Base-by-base conservation (phyloP, 2,113 vertebrate species). In the Plecturocebus donacophilus region DNA sequence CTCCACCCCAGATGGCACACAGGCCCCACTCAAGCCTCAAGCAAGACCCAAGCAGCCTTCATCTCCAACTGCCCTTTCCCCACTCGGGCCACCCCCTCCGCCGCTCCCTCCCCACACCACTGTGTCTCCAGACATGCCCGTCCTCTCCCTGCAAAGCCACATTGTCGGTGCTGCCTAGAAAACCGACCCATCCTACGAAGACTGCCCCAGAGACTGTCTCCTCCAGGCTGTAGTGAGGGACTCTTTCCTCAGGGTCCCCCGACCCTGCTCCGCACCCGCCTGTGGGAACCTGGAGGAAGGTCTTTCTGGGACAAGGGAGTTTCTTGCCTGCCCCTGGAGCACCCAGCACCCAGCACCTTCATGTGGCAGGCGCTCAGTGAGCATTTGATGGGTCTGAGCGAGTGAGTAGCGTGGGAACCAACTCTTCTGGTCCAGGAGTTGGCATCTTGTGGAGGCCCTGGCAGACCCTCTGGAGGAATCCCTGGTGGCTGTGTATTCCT, bases 191-290 rank as follows among this genome's bases (percentile, higher is more conserved):
- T 5, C 54, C 87, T 38, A 45, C 2, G 5, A 42, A 27, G n/a
- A 23, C 64, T 1, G 6, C 10, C 61, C 32, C 0, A 7, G 30
- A 80, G 5, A 42, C 49, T 5, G 12, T 10, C 30, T 21, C 32
- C 13, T 52, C 6, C n/a, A n/a, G 30, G n/a, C 25, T 9, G 0
- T 3, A 5, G 5, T 8, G 1, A 1, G 14, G 0, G 5, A 40
- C 56, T 40, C n/a, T 40, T 27, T 9, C 85, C 27, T 45, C 3
- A 0, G 45, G 25, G 52, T 45, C 25, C 2, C 20, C 19, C 32
- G 27, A 20, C 8, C 4, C 6, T 1, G 4, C 21, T 47, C 32
- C 42, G 19, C 42, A 17, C 20, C 16, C 3, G 8, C 76, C 32
- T 4, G 2, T 30, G 76, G 8, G 52, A n/a, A 21, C 8, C 12